Evolutionary conservation across 2,888 invertebrate genomes (phyloP).

Genomic region (Hymenopus coronatus): DNA sequence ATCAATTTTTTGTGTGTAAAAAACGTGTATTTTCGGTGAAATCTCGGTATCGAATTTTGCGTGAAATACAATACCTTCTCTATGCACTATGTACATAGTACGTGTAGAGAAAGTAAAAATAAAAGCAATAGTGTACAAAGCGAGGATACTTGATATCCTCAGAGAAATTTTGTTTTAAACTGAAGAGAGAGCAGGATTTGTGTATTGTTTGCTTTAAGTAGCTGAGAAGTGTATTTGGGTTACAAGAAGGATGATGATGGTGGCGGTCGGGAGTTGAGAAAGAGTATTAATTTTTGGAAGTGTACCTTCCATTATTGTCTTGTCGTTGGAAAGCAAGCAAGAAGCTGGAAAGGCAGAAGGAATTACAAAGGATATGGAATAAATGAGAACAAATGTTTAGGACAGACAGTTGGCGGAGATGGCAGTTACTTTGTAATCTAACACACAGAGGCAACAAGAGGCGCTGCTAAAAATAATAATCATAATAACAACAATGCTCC

Average conservation of each 20-base stretch:
- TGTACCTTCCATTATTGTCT: neutral
- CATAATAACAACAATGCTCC: neutral
- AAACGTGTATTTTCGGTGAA: too few species aligned
- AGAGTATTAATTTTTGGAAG: neutral
- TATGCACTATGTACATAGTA: too few species aligned
- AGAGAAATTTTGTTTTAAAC: neutral
- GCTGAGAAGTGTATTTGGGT: neutral
- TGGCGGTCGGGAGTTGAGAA: neutral
- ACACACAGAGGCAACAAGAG: neutral
- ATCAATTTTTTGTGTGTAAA: too few species aligned
- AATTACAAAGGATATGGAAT: neutral
- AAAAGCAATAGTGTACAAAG: too few species aligned
- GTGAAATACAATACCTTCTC: too few species aligned
- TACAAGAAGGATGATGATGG: neutral
- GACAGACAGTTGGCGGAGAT: neutral
- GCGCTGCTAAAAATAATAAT: neutral
- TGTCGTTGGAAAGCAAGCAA: neutral
- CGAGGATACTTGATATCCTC: neutral
- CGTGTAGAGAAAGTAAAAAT: too few species aligned
- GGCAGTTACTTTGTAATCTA: neutral
- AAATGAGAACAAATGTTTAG: conserved; percentile 6
- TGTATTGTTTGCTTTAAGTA: neutral
- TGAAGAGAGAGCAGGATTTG: neutral
- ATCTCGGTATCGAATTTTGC: too few species aligned
- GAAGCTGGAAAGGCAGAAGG: neutral